These are phyloP conservation scores for Morpho helenor DNA, from an alignment of 2,888 invertebrate genomes.

Conservation along the genomic window DNA sequence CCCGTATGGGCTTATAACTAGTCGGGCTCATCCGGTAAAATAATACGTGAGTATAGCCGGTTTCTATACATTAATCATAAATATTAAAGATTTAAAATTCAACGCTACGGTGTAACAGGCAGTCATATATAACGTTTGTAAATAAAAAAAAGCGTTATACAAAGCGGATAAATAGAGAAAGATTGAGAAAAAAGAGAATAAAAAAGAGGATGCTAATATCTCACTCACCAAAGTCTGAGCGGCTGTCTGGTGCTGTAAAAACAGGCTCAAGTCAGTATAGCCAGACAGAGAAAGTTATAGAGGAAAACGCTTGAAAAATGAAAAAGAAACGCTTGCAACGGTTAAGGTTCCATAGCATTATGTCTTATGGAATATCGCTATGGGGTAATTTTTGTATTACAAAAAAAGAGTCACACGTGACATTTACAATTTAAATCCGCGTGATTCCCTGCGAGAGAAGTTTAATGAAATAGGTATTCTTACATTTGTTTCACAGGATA, in stretches of 20 bases:
- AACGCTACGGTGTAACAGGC: conserved; percentile 22
- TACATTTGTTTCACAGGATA: no score
- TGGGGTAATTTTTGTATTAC: no score
- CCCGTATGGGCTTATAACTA: no score
- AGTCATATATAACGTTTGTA: conserved; percentile 9
- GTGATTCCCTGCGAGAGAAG: no score
- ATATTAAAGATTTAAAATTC: neutral
- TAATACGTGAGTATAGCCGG: no score
- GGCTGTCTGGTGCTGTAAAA: conserved; percentile 90
- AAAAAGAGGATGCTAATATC: conserved; percentile 46
- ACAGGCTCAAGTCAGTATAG: conserved; percentile 79
- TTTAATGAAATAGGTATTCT: no score
- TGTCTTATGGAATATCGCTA: no score
- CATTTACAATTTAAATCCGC: no score
- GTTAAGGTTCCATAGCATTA: neutral
- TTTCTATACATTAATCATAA: no score
- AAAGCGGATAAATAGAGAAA: conserved; percentile 28
- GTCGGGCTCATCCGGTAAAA: no score
- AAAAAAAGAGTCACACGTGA: no score
- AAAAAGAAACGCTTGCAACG: conserved; percentile 1
- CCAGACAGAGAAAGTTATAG: conserved; percentile 38
- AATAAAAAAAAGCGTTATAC: conserved; percentile 19
- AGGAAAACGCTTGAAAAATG: conserved; percentile 5
- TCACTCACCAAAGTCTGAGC: conserved; percentile 89
- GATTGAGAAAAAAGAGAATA: conserved; percentile 26